A percentile compares a stretch with the other conserved stretches of the same genome.
These are phyloP conservation scores for Geotrypetes seraphini DNA, from an alignment of 2,797 vertebrate species.

Conservation along the genomic window DNA sequence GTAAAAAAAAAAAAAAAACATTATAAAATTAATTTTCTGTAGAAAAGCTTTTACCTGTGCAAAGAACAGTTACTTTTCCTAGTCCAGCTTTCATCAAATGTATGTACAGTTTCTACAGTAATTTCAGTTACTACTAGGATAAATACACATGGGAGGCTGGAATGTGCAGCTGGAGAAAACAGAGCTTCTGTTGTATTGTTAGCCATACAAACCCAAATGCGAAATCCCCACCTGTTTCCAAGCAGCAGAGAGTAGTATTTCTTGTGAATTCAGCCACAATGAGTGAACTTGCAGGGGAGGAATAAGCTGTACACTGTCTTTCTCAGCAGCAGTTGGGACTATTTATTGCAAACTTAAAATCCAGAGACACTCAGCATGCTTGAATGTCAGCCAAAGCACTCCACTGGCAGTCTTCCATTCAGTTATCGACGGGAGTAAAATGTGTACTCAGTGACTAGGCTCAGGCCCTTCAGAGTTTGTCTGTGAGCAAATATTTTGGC, in stretches of 20 bases:
- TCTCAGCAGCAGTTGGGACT: slow-evolving; percentile 35
- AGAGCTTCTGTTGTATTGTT: no score
- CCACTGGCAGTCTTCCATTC: slow-evolving; percentile 51
- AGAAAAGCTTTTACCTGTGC: no score
- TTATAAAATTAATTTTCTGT: no score
- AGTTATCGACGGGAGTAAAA: slow-evolving; percentile 49
- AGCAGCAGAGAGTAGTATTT: not conserved
- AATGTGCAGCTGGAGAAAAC: slow-evolving; percentile 51
- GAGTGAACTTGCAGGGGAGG: slow-evolving; percentile 8
- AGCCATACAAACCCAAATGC: no score
- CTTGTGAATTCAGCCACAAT: not conserved
- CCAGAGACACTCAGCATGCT: slow-evolving; percentile 38
- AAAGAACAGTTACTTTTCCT: no score
- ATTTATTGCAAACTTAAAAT: slow-evolving; percentile 32
- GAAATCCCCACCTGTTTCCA: not conserved
- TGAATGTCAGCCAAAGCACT: slow-evolving; percentile 51
- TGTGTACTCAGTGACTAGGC: slow-evolving; percentile 51
- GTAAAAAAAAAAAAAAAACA: no score
- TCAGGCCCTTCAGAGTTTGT: slow-evolving; percentile 42
- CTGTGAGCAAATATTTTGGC: slow-evolving; percentile 53
- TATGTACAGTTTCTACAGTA: no score
- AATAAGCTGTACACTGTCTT: slow-evolving; percentile 9
- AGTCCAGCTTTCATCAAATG: no score
- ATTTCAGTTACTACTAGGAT: no score
- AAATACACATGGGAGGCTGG: slow-evolving; percentile 58